Evolutionary conservation across 2,113 vertebrate genomes (phyloP).

Genomic region (Rynchops niger): DNA sequence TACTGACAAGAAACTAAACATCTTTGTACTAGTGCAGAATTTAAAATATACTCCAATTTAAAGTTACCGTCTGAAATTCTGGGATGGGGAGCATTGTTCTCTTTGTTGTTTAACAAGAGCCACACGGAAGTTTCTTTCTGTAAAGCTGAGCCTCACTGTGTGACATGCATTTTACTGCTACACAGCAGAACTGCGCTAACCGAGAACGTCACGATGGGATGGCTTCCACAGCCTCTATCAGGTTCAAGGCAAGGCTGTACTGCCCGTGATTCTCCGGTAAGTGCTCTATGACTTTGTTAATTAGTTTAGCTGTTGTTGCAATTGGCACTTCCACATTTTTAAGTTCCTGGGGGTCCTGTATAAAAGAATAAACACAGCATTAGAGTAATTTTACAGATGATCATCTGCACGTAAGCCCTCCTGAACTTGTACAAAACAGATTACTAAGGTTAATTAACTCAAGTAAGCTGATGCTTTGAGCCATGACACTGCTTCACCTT

Average conservation of each 20-base stretch:
- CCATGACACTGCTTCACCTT: background rate
- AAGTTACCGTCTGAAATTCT: slow-evolving; percentile 8
- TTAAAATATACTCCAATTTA: slow-evolving; percentile 47
- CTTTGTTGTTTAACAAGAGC: slow-evolving; percentile 38
- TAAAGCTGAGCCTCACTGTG: background rate
- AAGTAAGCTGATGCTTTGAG: background rate
- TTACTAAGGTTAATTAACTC: background rate
- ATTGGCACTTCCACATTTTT: slow-evolving; percentile 85
- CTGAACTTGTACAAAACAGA: background rate
- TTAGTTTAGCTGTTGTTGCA: slow-evolving; percentile 81
- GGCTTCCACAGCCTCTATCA: slow-evolving; percentile 88
- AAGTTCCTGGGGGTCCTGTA: slow-evolving; percentile 90
- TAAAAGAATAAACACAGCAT: background rate
- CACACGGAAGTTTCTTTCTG: background rate
- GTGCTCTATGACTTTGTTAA: slow-evolving; percentile 88
- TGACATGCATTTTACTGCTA: background rate
- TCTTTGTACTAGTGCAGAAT: slow-evolving; percentile 28
- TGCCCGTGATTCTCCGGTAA: slow-evolving; percentile 93
- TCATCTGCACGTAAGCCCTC: background rate
- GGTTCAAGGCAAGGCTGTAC: slow-evolving; percentile 89
- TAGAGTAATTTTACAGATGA: background rate
- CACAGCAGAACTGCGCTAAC: background rate
- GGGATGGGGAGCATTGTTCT: background rate
- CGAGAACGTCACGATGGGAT: slow-evolving; percentile 39
- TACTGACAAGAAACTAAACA: slow-evolving; percentile 46